These are phyloP conservation scores for Tetramorium parvispinum DNA, from an alignment of 1,140 invertebrate genomes.

Conservation along the genomic window DNA sequence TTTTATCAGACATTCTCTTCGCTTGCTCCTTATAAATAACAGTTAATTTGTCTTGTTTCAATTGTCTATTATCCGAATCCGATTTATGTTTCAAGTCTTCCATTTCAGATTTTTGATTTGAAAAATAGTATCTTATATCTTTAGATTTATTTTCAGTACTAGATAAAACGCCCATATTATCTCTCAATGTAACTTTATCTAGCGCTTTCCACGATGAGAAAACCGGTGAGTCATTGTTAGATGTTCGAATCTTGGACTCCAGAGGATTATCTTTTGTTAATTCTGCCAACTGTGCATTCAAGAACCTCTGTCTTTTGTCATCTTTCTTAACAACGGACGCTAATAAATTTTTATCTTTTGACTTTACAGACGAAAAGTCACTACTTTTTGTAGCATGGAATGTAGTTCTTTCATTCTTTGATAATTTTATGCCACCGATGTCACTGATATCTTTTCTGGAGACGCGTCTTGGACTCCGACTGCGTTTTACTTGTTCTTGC, in stretches of 20 bases:
- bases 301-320: constrained; percentile 75
- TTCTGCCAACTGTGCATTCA: constrained; percentile 72
- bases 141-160: constrained; percentile 74
- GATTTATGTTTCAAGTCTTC: constrained; percentile 77
- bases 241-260: constrained; percentile 75
- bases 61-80: constrained; percentile 67
- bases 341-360: constrained; percentile 78
- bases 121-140: constrained; percentile 67
- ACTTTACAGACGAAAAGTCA: constrained; percentile 74
- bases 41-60: constrained; percentile 73
- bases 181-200: constrained; percentile 78
- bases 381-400: constrained; percentile 71
- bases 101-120: constrained; percentile 58
- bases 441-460: constrained; percentile 79
- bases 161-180: constrained; percentile 70
- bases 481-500: constrained; percentile 72
- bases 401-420: constrained; percentile 74
- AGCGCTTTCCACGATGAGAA: constrained; percentile 68
- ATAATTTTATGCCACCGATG: constrained; percentile 61
- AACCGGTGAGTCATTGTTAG: constrained; percentile 76
- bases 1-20: constrained; percentile 77
- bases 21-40: constrained; percentile 69
- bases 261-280: constrained; percentile 73
- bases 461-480: constrained; percentile 76
- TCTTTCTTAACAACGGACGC: constrained; percentile 79